phyloP scores from a whole-genome alignment of 2,888 invertebrate genomes.

The Harpalus rubripes region DNA sequence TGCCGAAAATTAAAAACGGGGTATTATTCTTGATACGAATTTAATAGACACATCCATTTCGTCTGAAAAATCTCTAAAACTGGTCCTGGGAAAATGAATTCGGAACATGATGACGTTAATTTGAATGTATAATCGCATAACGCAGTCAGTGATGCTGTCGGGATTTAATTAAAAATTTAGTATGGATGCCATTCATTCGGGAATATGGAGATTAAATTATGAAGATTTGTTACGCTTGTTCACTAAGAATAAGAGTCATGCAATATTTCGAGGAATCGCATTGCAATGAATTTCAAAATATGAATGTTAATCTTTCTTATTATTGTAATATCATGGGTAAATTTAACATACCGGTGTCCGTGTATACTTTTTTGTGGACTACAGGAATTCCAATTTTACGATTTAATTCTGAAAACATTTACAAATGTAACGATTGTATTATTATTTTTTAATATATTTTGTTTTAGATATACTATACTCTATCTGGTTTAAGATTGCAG shows the following conservation, averaged over 20 bases:
- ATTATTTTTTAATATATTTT: no score
- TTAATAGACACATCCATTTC: conserved; percentile 13
- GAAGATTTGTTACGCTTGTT: conserved; percentile 19
- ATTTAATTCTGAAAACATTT: no score
- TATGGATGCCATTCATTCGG: conserved; percentile 29
- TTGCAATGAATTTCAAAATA: neutral
- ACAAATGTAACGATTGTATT: no score
- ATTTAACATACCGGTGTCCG: no score
- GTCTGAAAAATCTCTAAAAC: neutral
- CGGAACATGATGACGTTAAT: conserved; percentile 34
- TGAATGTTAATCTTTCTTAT: neutral
- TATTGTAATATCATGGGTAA: neutral
- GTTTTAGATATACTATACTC: no score
- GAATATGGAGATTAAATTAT: conserved; percentile 42
- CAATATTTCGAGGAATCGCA: conserved; percentile 4
- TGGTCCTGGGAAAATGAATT: conserved; percentile 37
- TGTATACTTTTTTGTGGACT: no score
- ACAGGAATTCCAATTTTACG: no score
- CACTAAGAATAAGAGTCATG: conserved; percentile 5
- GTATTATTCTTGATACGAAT: conserved; percentile 29
- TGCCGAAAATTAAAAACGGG: conserved; percentile 18
- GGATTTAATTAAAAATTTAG: conserved; percentile 41
- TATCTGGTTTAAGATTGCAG: no score
- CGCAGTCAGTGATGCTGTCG: conserved; percentile 38
- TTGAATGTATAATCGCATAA: conserved; percentile 42